A percentile compares a stretch with the other conserved stretches of the same genome.
These are phyloP conservation scores for Aegypius monachus DNA, from an alignment of 2,113 vertebrate species.

Conservation along the genomic window DNA sequence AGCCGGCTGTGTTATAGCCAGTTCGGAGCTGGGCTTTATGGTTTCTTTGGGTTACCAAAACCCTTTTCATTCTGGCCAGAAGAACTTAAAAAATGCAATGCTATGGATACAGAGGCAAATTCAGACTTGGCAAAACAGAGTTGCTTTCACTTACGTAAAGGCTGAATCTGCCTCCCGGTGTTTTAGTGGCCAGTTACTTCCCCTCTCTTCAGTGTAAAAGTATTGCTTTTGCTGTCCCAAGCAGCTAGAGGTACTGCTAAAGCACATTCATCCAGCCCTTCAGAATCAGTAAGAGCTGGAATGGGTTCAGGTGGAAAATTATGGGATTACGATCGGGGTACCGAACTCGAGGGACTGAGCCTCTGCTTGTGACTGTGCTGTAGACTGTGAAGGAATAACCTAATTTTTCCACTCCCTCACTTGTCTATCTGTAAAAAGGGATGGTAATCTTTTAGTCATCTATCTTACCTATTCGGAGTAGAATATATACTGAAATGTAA, in stretches of 20 bases:
- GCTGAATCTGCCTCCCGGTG: constrained; percentile 4
- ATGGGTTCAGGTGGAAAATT: background rate
- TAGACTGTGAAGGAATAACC: background rate
- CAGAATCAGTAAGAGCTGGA: background rate
- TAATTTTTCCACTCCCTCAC: background rate
- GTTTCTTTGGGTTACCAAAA: background rate
- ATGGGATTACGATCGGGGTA: background rate
- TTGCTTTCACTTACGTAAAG: constrained; percentile 24
- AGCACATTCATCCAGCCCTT: background rate
- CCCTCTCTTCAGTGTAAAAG: background rate
- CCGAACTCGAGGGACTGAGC: background rate
- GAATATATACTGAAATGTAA: background rate
- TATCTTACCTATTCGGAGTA: background rate
- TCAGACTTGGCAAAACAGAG: background rate
- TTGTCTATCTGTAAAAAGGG: background rate
- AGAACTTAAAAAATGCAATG: background rate
- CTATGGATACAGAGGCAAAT: background rate
- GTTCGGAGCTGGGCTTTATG: background rate
- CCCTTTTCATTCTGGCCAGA: background rate
- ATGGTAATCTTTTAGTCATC: background rate
- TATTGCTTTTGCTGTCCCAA: background rate
- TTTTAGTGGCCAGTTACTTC: background rate
- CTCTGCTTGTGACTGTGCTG: background rate
- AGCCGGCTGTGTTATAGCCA: background rate
- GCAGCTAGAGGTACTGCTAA: background rate